A percentile compares a stretch with the other conserved stretches of the same genome.
Conservation (phyloP, 2,888 invertebrate genomes). For the Ectropis crepuscularia region DNA sequence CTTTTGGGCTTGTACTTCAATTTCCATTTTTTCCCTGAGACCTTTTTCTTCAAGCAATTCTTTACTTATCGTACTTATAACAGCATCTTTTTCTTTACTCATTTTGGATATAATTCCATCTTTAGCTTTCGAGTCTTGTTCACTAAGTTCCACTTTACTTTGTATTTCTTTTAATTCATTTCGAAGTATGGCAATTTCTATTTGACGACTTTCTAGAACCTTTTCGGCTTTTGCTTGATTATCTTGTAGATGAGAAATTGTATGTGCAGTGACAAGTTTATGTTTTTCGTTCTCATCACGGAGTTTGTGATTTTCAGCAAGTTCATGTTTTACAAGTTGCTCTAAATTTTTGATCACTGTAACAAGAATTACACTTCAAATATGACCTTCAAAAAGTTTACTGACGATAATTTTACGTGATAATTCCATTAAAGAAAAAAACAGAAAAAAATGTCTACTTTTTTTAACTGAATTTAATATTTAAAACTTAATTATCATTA, state of each 20-base stretch:
- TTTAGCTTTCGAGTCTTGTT: constrained; percentile 50
- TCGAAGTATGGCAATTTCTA: constrained; percentile 51
- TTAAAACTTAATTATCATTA: no score
- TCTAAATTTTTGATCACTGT: constrained; percentile 60
- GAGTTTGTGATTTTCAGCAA: constrained; percentile 50
- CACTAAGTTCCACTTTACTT: constrained; percentile 43
- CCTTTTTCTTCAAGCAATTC: constrained; percentile 57
- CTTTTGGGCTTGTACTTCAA: constrained; percentile 35
- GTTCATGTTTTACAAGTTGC: constrained; percentile 52
- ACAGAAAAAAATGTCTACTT: no score
- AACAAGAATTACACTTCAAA: constrained; percentile 39
- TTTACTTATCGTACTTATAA: constrained; percentile 54
- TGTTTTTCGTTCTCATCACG: constrained; percentile 51
- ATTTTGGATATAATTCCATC: constrained; percentile 43
- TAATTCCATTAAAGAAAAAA: no score
- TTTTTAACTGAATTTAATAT: no score
- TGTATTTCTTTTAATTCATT: constrained; percentile 49
- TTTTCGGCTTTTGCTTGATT: constrained; percentile 60
- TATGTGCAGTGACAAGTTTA: constrained; percentile 53
- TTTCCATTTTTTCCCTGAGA: constrained; percentile 48
- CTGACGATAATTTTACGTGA: no score
- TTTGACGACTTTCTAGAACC: constrained; percentile 56
- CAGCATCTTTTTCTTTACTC: constrained; percentile 53
- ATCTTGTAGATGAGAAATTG: constrained; percentile 61
- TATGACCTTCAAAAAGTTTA: background rate